phyloP scores from a whole-genome alignment of 92 coral and sea anemone species.

The Porites rus region DNA sequence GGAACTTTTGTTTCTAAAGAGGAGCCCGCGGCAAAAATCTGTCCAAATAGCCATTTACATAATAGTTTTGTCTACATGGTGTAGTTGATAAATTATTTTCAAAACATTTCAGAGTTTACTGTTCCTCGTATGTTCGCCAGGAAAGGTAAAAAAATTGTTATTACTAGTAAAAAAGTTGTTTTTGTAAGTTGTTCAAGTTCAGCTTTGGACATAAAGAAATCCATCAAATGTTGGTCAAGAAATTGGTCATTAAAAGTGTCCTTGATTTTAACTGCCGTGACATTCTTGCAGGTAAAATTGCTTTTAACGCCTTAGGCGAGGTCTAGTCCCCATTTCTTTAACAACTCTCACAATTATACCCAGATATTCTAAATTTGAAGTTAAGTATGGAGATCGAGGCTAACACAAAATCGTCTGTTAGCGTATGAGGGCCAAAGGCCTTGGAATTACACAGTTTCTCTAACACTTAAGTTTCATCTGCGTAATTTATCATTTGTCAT shows the following conservation, averaged over 20 bases:
- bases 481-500: neutral
- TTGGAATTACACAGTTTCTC: neutral
- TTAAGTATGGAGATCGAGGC: too few relatives aligned
- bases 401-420: too few relatives aligned
- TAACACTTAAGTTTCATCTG: neutral
- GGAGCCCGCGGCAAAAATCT: neutral
- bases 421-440: too few relatives aligned
- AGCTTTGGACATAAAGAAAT: neutral
- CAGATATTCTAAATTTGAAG: too few relatives aligned
- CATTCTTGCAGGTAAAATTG: neutral
- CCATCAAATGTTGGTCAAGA: neutral
- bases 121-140: too few relatives aligned
- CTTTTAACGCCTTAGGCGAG: neutral
- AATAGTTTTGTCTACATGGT: constrained; percentile 19
- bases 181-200: neutral
- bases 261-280: neutral
- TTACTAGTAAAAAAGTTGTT: neutral
- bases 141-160: neutral
- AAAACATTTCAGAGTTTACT: neutral
- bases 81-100: neutral
- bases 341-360: too few relatives aligned
- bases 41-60: neutral
- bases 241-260: neutral
- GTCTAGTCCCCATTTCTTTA: neutral
- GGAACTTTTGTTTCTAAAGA: too few relatives aligned